A percentile compares a stretch with the other conserved stretches of the same genome.
Evolutionary conservation across 2,113 vertebrate genomes (phyloP).

Genomic region (Chionodraco myersi): DNA sequence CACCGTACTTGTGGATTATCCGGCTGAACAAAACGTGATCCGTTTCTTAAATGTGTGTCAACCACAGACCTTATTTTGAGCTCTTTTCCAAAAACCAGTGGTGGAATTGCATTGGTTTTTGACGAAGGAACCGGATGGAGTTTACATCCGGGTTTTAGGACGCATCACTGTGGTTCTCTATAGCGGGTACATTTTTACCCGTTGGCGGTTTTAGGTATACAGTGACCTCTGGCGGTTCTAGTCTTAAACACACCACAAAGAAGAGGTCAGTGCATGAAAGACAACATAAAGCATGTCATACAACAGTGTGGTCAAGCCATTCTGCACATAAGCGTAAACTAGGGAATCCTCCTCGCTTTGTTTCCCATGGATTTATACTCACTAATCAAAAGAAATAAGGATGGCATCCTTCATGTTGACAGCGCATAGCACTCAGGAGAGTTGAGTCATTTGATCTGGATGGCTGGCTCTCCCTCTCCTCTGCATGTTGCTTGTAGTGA

Average conservation of each 20-base stretch:
- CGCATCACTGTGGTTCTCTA: too few species aligned
- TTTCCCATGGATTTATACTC: constrained; percentile 65
- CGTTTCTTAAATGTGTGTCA: too few species aligned
- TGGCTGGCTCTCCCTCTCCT: constrained; percentile 56
- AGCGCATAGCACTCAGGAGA: constrained; percentile 68
- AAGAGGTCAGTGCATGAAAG: constrained; percentile 27
- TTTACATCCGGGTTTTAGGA: too few species aligned
- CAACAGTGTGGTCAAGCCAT: constrained; percentile 31
- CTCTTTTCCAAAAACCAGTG: too few species aligned
- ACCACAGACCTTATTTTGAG: too few species aligned
- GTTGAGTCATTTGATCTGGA: constrained; percentile 77
- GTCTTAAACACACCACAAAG: neutral
- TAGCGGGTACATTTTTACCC: too few species aligned
- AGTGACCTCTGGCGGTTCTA: too few species aligned
- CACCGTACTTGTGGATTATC: too few species aligned
- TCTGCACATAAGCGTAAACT: constrained; percentile 38
- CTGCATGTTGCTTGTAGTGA: constrained; percentile 63
- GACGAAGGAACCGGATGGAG: too few species aligned
- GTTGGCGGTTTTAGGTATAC: too few species aligned
- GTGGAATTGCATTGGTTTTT: too few species aligned
- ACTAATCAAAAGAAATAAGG: constrained; percentile 77
- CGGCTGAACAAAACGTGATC: too few species aligned
- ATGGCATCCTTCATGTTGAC: constrained; percentile 71
- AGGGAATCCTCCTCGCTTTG: constrained; percentile 59
- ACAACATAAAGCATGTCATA: constrained; percentile 40